phyloP scores from a whole-genome alignment of 2,888 invertebrate genomes.

The Digitonthophagus gazella region DNA sequence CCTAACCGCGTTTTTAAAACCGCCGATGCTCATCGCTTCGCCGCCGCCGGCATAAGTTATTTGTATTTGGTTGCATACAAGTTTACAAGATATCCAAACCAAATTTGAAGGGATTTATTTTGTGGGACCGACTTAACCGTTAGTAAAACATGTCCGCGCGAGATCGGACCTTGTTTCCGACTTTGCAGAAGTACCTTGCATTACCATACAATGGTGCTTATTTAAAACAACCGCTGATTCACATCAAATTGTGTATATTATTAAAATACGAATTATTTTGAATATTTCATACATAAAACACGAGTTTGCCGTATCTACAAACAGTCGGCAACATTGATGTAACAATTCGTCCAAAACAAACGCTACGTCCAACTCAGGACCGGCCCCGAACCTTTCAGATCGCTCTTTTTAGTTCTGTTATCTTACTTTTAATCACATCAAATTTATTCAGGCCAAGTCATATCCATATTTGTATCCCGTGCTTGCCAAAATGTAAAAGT shows the following conservation, averaged over 20 bases:
- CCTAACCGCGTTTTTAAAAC: constrained; percentile 6
- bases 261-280: constrained; percentile 45
- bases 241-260: constrained; percentile 44
- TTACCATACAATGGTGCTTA: constrained; percentile 42
- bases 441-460: background rate
- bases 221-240: constrained; percentile 41
- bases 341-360: constrained; percentile 17
- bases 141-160: constrained; percentile 36
- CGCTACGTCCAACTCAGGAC: constrained; percentile 11
- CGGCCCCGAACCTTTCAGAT: background rate
- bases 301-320: constrained; percentile 26
- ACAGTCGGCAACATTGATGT: constrained; percentile 22
- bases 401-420: too few species aligned
- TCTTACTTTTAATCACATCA: background rate
- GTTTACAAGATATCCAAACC: constrained; percentile 27
- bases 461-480: too few species aligned
- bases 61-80: constrained; percentile 29
- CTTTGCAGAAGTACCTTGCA: constrained; percentile 37
- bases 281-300: constrained; percentile 45
- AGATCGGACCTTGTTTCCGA: constrained; percentile 38
- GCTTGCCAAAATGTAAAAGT: too few species aligned
- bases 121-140: constrained; percentile 31
- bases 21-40: background rate
- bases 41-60: constrained; percentile 25
- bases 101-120: constrained; percentile 28